Conservation (phyloP, 2,797 vertebrate species). For the Mormyrops attenuatus region DNA sequence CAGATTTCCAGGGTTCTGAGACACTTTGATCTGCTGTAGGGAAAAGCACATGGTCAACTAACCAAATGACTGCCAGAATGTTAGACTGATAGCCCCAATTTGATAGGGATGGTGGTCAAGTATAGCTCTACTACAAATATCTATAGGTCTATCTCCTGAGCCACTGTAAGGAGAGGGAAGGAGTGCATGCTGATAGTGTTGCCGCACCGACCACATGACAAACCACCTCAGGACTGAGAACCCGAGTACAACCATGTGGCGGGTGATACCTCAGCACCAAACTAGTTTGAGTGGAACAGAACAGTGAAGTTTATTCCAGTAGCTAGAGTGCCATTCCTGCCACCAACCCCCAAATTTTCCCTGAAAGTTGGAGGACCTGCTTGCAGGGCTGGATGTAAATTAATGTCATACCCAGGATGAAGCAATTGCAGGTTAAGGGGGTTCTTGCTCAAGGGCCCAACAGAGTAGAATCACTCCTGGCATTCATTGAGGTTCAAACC, state of each 20-base stretch:
- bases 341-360: background rate
- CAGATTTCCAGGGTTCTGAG: constrained; percentile 37
- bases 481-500: background rate
- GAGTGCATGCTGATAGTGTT: background rate
- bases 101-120: background rate
- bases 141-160: background rate
- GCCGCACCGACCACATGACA: background rate
- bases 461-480: background rate
- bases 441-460: background rate
- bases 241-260: background rate
- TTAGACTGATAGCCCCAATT: background rate
- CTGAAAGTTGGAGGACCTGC: background rate
- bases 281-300: background rate
- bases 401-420: background rate
- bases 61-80: background rate
- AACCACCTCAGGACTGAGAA: background rate
- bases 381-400: background rate
- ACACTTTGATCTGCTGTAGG: background rate
- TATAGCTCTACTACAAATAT: background rate
- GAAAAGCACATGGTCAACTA: constrained; percentile 32
- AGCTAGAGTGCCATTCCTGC: background rate
- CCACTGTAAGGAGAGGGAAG: background rate
- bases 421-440: background rate
- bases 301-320: background rate
- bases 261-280: background rate